These are phyloP conservation scores for Diachasma alloeum DNA, from an alignment of 1,140 invertebrate genomes.

Conservation along the genomic window DNA sequence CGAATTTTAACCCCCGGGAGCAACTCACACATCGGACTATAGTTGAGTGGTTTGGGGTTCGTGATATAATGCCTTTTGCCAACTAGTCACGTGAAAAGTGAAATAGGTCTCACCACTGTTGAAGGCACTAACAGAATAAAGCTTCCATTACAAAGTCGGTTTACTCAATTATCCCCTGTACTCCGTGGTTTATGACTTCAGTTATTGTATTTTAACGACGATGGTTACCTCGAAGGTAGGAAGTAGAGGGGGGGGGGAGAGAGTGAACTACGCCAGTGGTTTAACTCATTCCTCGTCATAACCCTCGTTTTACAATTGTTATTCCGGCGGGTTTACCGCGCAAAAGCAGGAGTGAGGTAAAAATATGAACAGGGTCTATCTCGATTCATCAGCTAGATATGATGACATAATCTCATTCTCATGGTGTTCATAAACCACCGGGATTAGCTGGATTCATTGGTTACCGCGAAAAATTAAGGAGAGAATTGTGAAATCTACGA, in stretches of 20 bases:
- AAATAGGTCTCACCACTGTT: neutral
- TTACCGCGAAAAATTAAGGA: too few species aligned
- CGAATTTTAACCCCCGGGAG: neutral
- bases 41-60: neutral
- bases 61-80: slow-evolving; percentile 2
- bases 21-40: neutral
- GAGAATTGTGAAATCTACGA: too few species aligned
- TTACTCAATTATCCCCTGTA: slow-evolving; percentile 42
- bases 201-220: slow-evolving; percentile 33
- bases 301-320: neutral
- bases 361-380: neutral
- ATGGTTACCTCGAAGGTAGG: slow-evolving; percentile 19
- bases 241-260: neutral
- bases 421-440: neutral
- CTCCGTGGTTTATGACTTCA: slow-evolving; percentile 34
- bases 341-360: neutral
- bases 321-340: neutral
- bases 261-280: neutral
- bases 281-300: neutral
- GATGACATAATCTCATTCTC: neutral
- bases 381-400: neutral
- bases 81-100: slow-evolving; percentile 8
- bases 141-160: slow-evolving; percentile 36
- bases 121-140: slow-evolving; percentile 34
- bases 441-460: neutral